Evolutionary conservation across 2,888 invertebrate genomes (phyloP).

Genomic region (Trissoscelio sp.): DNA sequence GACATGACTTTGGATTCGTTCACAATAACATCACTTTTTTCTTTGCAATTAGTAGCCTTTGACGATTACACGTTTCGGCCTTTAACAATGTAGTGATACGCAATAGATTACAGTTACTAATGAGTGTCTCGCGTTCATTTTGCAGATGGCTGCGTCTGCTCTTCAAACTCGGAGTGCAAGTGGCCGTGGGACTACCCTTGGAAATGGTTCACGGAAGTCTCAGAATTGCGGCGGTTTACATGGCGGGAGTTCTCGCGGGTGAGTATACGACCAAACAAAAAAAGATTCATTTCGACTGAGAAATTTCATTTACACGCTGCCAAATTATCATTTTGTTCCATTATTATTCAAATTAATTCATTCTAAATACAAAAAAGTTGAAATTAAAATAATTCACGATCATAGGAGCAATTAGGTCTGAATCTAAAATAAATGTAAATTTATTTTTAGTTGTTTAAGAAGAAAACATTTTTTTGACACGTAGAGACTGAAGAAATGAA

Average conservation of each 20-base stretch:
- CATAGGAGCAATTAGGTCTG: no score
- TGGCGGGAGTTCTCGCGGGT: constrained; percentile 96
- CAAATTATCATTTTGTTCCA: no score
- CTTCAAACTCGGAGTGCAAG: constrained; percentile 96
- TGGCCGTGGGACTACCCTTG: constrained; percentile 95
- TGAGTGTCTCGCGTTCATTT: constrained; percentile 73
- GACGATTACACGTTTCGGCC: constrained; percentile 47
- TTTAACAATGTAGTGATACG: constrained; percentile 64
- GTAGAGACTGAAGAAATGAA: no score
- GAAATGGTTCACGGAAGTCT: constrained; percentile 98
- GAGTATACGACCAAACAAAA: constrained; percentile 80
- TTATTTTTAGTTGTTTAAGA: no score
- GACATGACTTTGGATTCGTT: constrained; percentile 13
- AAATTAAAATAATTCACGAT: no score
- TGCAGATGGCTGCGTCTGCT: constrained; percentile 95
- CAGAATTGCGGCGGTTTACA: constrained; percentile 94
- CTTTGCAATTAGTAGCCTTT: constrained; percentile 28
- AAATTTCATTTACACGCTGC: constrained; percentile 19
- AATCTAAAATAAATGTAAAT: no score
- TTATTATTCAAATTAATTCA: no score
- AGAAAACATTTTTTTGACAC: no score
- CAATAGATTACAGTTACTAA: constrained; percentile 60
- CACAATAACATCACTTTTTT: constrained; percentile 35
- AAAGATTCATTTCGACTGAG: not conserved
- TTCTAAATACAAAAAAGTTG: no score